Percentiles rank a stretch among this genome's conserved stretches.
Evolutionary conservation across 2,797 vertebrate species (phyloP).

Genomic region (Rhabdomys pumilio): DNA sequence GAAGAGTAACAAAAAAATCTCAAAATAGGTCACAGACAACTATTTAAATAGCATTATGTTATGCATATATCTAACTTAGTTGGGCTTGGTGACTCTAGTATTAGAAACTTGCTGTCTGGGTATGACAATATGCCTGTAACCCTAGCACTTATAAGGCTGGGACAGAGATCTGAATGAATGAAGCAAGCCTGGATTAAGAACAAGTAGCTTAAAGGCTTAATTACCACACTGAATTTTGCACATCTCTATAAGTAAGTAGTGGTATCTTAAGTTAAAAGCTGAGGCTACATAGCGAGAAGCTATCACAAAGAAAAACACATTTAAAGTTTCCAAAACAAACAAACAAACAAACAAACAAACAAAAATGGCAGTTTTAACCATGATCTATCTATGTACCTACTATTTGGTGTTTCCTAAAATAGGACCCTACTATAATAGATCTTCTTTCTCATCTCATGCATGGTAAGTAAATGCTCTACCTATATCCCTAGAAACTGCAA

Average conservation of each 20-base stretch:
- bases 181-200: neutral
- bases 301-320: neutral
- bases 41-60: constrained; percentile 29
- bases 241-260: constrained; percentile 53
- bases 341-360: neutral
- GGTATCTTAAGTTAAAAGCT: constrained; percentile 11
- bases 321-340: constrained; percentile 1
- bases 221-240: constrained; percentile 59
- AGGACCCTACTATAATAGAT: neutral
- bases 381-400: constrained; percentile 14
- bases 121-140: neutral
- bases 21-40: neutral
- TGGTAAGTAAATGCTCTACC: neutral
- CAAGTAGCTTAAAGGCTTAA: constrained; percentile 61
- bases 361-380: neutral
- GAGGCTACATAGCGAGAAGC: neutral
- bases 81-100: constrained; percentile 23
- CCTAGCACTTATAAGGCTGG: neutral
- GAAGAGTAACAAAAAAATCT: constrained; percentile 9
- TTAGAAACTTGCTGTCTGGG: neutral
- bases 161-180: neutral
- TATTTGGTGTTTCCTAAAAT: constrained; percentile 40
- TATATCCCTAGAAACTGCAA: neutral
- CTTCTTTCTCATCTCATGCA: neutral
- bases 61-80: neutral